Conservation (phyloP, 2,797 vertebrate species). For the Chelon auratus region DNA sequence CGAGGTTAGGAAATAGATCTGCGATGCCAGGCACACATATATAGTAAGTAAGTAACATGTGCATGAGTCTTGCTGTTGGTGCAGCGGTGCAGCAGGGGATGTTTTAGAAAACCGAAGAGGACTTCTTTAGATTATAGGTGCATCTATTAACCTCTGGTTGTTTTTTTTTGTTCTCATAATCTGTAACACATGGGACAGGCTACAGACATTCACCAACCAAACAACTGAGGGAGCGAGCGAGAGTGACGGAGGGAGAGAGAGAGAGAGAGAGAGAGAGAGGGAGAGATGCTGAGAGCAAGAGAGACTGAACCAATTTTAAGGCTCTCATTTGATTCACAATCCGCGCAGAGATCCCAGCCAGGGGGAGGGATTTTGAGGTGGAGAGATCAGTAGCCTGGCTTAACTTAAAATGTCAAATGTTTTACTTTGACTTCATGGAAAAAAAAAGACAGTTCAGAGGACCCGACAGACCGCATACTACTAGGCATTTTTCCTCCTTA, state of each 20-base stretch:
- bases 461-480: conserved; percentile 69
- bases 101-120: conserved; percentile 31
- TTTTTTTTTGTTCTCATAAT: conserved; percentile 46
- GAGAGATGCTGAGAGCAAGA: conserved; percentile 17
- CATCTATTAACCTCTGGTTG: conserved; percentile 21
- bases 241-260: background rate
- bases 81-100: conserved; percentile 34
- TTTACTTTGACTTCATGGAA: conserved; percentile 76
- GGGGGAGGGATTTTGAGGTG: conserved; percentile 74
- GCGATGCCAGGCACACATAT: conserved; percentile 24
- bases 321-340: conserved; percentile 73
- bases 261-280: conserved; percentile 24
- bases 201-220: conserved; percentile 32
- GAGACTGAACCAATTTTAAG: conserved; percentile 63
- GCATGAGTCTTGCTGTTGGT: conserved; percentile 17
- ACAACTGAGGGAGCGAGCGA: conserved; percentile 18
- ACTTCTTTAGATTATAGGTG: conserved; percentile 26
- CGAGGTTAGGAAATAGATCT: conserved; percentile 32
- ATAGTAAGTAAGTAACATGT: background rate
- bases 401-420: conserved; percentile 79
- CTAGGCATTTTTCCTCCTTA: conserved; percentile 54
- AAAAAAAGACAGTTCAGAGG: conserved; percentile 73
- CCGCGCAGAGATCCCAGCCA: conserved; percentile 75
- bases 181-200: conserved; percentile 44
- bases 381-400: conserved; percentile 74